Conservation (phyloP, 2,113 vertebrate genomes). For the Herpetotheres cachinnans region DNA sequence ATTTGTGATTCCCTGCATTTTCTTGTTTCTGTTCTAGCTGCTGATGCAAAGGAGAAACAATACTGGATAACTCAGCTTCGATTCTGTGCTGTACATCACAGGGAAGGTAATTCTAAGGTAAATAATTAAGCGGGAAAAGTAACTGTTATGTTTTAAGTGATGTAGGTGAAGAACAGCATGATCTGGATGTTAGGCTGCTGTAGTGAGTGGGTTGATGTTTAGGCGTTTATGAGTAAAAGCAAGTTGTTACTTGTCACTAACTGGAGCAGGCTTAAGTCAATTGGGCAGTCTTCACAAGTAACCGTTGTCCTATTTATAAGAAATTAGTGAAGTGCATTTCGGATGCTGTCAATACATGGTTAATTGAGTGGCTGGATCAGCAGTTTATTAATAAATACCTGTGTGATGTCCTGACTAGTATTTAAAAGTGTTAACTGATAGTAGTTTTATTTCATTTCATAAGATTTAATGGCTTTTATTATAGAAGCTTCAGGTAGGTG, state of each 20-base stretch:
- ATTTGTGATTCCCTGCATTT: background rate
- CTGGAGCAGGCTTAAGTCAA: background rate
- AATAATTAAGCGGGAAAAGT: conserved; percentile 2
- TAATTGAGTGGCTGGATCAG: background rate
- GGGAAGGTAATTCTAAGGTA: conserved; percentile 90
- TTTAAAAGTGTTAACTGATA: background rate
- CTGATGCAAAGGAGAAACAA: conserved; percentile 90
- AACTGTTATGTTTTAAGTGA: background rate
- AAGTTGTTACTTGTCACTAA: background rate
- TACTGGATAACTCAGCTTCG: conserved; percentile 95
- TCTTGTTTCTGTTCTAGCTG: conserved; percentile 77
- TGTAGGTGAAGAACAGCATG: background rate
- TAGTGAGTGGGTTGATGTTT: background rate
- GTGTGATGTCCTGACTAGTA: background rate
- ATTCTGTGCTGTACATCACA: conserved; percentile 90
- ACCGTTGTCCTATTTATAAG: background rate
- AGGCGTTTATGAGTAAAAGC: background rate
- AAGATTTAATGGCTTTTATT: background rate
- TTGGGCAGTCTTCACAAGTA: background rate
- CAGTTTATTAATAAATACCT: background rate
- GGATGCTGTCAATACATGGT: background rate
- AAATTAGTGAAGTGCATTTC: background rate
- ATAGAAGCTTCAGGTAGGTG: background rate
- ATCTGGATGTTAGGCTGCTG: background rate
- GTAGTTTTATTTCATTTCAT: background rate